Percentiles rank a stretch among this genome's conserved stretches.
Evolutionary conservation across 2,113 vertebrate species (phyloP).

Genomic region (Ahaetulla prasina): DNA sequence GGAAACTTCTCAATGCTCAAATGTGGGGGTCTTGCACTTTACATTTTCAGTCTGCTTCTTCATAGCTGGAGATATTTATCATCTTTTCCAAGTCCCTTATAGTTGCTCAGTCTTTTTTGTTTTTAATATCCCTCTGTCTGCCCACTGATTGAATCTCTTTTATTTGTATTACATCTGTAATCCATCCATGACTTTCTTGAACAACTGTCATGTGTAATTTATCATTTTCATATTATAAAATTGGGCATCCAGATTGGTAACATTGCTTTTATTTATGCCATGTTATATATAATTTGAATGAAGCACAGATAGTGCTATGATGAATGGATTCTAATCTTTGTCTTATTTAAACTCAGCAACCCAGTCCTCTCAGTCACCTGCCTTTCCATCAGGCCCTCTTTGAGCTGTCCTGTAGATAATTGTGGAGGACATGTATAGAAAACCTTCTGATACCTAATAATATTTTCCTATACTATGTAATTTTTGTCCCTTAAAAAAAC

Average conservation of each 20-base stretch:
- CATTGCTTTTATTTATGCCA: background rate
- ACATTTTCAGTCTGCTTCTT: background rate
- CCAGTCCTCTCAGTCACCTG: background rate
- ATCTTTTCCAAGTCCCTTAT: background rate
- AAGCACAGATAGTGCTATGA: background rate
- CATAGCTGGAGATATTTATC: background rate
- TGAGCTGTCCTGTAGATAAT: background rate
- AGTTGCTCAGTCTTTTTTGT: background rate
- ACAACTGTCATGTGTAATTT: background rate
- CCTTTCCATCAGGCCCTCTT: too few relatives aligned
- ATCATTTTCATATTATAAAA: background rate
- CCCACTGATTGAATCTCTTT: background rate
- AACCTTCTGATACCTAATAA: background rate
- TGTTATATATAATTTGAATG: background rate
- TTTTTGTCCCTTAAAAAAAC: background rate
- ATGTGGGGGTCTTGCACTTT: background rate
- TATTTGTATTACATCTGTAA: background rate
- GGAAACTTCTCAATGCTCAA: background rate
- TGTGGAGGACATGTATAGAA: background rate
- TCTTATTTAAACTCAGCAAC: background rate
- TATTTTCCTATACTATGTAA: background rate
- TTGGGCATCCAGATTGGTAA: background rate
- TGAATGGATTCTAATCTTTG: background rate
- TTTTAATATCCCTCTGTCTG: background rate
- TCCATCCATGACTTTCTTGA: background rate